Evolutionary conservation across 2,888 invertebrate genomes (phyloP).

Genomic region (Temnothorax rugatulus): DNA sequence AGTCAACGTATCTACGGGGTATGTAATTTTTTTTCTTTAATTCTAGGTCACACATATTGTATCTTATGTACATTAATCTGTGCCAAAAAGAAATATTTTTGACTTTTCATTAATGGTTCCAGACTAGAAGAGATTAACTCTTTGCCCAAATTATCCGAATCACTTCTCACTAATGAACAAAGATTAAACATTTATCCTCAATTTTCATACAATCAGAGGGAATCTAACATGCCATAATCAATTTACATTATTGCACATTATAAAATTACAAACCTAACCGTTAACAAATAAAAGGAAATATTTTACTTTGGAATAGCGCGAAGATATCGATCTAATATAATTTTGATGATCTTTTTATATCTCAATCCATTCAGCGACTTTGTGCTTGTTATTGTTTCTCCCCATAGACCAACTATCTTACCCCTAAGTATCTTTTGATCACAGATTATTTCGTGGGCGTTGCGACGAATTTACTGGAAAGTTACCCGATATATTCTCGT

Average conservation of each 20-base stretch:
- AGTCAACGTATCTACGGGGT: not conserved
- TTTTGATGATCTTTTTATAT: not conserved
- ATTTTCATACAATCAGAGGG: not conserved
- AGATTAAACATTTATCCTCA: not conserved
- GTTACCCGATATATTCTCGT: slow-evolving; percentile 25
- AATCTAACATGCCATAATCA: not conserved
- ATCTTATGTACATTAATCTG: slow-evolving; percentile 37
- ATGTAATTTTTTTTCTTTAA: not conserved
- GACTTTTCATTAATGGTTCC: not conserved
- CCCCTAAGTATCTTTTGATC: slow-evolving; percentile 33
- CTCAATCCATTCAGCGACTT: not conserved
- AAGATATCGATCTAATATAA: not conserved
- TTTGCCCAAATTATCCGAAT: not conserved
- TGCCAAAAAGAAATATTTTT: not conserved
- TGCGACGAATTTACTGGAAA: slow-evolving; percentile 36
- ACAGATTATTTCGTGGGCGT: slow-evolving; percentile 43
- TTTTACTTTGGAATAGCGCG: not conserved
- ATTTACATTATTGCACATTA: not conserved
- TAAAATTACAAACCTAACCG: not conserved
- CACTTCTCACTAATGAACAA: not conserved
- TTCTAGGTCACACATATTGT: slow-evolving; percentile 1
- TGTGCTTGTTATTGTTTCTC: slow-evolving; percentile 15
- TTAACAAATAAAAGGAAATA: not conserved
- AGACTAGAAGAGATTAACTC: not conserved
- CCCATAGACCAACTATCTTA: slow-evolving; percentile 18